Base-by-base conservation (phyloP, 1,140 invertebrate species). In the Neotoxoptera formosana region DNA sequence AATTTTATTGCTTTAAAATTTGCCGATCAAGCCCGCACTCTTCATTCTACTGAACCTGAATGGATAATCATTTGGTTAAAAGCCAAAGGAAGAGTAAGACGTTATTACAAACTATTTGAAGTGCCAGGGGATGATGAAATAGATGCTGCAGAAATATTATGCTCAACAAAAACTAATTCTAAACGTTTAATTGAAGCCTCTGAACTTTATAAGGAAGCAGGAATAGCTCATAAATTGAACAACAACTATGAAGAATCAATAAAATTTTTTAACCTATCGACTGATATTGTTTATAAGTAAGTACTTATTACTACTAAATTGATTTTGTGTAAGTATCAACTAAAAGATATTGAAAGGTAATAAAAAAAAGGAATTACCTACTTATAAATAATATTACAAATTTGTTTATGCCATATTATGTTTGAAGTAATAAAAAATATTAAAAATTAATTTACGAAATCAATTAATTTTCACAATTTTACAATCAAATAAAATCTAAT, bases 71-170 rank as follows among this genome's bases (percentile, higher is more conserved):
- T 93, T 30, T 93, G 91, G 91, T 51, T 93, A 83, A 93, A 93
- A 93, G 91, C 91, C 20, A 93, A 93, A 93, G 91, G 91, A 41
- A 30, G 91, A 84, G 81, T 93, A 17, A 93, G 91, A 53, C 67
- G 91, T 34, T 93, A 51, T 53, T 51, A 53, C 4, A 8, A 47
- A 25, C 47, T 11, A 45, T 53, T 17, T 41, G 2, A 48, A 84
- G 56, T 84, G 23, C 91, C 91, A 20, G 81, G 45, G 1, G 14
- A 45, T 41, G 11, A 45, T 45, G 91, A 93, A 56, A 30, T 93
- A 7, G 9, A 53, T 4, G 76, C 45, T 41, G 91, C 81, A 84
- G 11, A 93, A 2, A 56, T 84, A 3, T 53, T 93, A 84, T n/a
- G 23, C 30, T 41, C 25, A 11, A 9, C 14, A 1, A 91, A 47